These are phyloP conservation scores for Corythucha ciliata DNA, from an alignment of 2,888 invertebrate species.

Conservation along the genomic window DNA sequence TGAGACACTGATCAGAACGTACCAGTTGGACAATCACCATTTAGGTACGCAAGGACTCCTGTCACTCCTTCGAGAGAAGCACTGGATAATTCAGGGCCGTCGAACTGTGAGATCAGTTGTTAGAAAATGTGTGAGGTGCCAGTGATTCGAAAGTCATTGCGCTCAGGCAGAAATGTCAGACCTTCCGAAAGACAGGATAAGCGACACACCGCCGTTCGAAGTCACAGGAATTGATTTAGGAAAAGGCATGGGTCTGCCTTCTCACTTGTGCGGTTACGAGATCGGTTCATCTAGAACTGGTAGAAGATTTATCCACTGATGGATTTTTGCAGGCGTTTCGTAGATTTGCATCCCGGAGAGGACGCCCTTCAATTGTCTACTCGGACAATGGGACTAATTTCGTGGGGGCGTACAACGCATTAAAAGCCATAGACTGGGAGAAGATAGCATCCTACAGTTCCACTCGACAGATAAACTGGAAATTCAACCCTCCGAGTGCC, in stretches of 20 bases:
- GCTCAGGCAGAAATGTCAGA: slow-evolving; percentile 32
- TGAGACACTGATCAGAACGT: no score
- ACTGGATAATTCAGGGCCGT: slow-evolving; percentile 15
- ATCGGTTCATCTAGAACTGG: slow-evolving; percentile 40
- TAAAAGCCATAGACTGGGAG: slow-evolving; percentile 47
- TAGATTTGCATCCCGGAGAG: slow-evolving; percentile 38
- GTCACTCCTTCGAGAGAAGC: slow-evolving; percentile 12
- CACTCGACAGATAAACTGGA: slow-evolving; percentile 34
- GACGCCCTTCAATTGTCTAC: slow-evolving; percentile 38
- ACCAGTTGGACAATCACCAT: not conserved
- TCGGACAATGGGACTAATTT: slow-evolving; percentile 43
- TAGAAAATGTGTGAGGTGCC: slow-evolving; percentile 19
- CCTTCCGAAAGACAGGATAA: slow-evolving; percentile 37
- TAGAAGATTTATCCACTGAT: slow-evolving; percentile 36
- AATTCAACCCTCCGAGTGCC: slow-evolving; percentile 37
- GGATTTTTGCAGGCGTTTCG: slow-evolving; percentile 38
- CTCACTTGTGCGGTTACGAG: slow-evolving; percentile 41
- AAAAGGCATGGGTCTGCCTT: slow-evolving; percentile 39
- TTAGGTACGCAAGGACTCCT: slow-evolving; percentile 2
- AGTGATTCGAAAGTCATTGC: slow-evolving; percentile 29
- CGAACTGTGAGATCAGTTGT: slow-evolving; percentile 18
- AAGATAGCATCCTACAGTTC: slow-evolving; percentile 29
- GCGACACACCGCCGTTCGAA: slow-evolving; percentile 36
- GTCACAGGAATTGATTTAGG: slow-evolving; percentile 39
- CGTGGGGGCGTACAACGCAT: slow-evolving; percentile 40